Evolutionary conservation across 2,888 invertebrate species (phyloP).

Genomic region (Parnassius orleans): DNA sequence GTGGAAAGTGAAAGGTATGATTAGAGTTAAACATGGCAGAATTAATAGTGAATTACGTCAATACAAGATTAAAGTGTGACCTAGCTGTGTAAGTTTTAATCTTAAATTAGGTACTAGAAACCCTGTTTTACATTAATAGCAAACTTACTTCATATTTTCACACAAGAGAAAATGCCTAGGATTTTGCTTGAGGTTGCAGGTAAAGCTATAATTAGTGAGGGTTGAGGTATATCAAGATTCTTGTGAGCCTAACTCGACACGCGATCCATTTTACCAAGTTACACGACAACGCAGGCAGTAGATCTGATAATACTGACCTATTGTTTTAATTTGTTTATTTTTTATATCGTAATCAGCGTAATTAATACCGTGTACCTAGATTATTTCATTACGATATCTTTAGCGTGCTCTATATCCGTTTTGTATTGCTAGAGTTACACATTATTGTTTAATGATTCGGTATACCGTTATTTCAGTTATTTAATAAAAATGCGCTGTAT

Average conservation of each 20-base stretch:
- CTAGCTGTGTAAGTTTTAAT: conserved; percentile 11
- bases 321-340: conserved; percentile 50
- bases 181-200: conserved; percentile 51
- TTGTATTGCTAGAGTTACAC: conserved; percentile 5
- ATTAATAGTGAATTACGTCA: conserved; percentile 8
- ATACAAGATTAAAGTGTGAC: conserved; percentile 10
- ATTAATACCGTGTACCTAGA: conserved; percentile 28
- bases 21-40: neutral
- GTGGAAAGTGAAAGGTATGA: neutral
- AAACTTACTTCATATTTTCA: conserved; percentile 34
- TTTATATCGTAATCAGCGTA: conserved; percentile 33
- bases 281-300: conserved; percentile 59
- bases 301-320: conserved; percentile 54
- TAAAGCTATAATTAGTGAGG: conserved; percentile 70
- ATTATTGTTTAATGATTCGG: conserved; percentile 8
- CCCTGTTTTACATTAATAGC: conserved; percentile 32
- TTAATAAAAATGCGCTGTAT: conserved; percentile 20
- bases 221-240: conserved; percentile 65
- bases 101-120: conserved; percentile 12
- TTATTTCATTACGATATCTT: conserved; percentile 23
- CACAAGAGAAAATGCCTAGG: conserved; percentile 35
- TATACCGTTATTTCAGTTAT: conserved; percentile 14
- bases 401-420: conserved; percentile 20
- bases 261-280: conserved; percentile 59
- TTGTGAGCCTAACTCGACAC: conserved; percentile 52